Percentiles rank a stretch among this genome's conserved stretches.
phyloP scores from a whole-genome alignment of 2,797 vertebrate species.

The Amphiprion clarkii region DNA sequence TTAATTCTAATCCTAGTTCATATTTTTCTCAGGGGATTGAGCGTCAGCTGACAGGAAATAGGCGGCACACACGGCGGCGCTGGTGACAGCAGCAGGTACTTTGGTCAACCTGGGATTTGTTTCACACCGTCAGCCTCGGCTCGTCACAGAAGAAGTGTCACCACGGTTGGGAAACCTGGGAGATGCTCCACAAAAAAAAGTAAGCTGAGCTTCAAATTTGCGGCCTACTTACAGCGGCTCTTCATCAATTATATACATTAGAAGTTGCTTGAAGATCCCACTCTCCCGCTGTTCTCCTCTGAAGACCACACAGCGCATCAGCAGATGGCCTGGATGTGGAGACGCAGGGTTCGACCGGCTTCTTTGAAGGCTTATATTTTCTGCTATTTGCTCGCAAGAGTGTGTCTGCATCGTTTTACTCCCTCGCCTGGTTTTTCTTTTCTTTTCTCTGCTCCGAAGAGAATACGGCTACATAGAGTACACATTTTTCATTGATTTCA shows the following conservation, averaged over 20 bases:
- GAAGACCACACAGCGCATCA: slow-evolving; percentile 52
- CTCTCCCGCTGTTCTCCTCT: slow-evolving; percentile 47
- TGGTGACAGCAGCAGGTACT: slow-evolving; percentile 55
- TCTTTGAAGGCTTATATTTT: slow-evolving; percentile 38
- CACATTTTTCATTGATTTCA: slow-evolving; percentile 53
- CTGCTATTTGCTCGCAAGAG: slow-evolving; percentile 31
- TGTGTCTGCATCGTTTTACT: slow-evolving; percentile 33
- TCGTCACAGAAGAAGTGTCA: slow-evolving; percentile 50
- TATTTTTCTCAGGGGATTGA: slow-evolving; percentile 35
- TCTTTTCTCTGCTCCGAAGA: slow-evolving; percentile 34
- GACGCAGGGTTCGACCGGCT: slow-evolving; percentile 11
- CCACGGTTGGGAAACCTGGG: slow-evolving; percentile 50
- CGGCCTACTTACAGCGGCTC: slow-evolving; percentile 69
- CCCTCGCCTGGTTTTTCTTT: slow-evolving; percentile 18
- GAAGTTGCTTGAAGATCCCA: slow-evolving; percentile 49
- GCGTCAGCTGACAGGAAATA: slow-evolving; percentile 48
- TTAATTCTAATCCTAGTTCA: slow-evolving; percentile 31
- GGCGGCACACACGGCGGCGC: slow-evolving; percentile 28
- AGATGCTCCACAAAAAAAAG: slow-evolving; percentile 68
- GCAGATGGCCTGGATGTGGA: slow-evolving; percentile 67
- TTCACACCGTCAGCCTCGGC: slow-evolving; percentile 58
- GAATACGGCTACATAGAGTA: slow-evolving; percentile 29
- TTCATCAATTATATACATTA: slow-evolving; percentile 71
- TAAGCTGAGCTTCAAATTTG: slow-evolving; percentile 41
- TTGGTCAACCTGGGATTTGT: slow-evolving; percentile 67